phyloP scores from a whole-genome alignment of 2,797 vertebrate genomes.

The Phrynocephalus forsythii region DNA sequence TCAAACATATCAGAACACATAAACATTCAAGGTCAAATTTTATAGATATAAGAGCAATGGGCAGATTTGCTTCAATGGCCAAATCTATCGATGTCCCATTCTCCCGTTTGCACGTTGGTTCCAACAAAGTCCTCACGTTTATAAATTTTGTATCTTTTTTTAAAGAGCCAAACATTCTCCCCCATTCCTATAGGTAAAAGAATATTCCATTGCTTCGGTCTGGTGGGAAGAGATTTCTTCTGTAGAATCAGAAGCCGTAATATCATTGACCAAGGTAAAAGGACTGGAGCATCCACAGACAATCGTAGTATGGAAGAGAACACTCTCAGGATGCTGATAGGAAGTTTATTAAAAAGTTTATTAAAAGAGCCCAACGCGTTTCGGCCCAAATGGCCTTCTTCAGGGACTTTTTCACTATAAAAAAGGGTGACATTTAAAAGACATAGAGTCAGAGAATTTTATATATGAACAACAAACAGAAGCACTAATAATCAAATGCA shows the following conservation, averaged over 20 bases:
- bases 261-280: neutral
- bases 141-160: neutral
- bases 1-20: neutral
- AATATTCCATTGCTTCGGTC: neutral
- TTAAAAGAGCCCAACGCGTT: no score
- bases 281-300: no score
- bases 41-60: neutral
- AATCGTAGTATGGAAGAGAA: no score
- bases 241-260: neutral
- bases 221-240: neutral
- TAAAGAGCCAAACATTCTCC: neutral
- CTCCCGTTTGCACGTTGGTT: no score
- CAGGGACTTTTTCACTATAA: no score
- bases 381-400: no score
- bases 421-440: no score
- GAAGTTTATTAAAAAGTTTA: no score
- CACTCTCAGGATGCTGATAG: no score
- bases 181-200: neutral
- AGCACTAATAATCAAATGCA: no score
- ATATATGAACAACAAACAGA: no score
- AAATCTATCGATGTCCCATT: neutral
- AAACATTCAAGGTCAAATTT: neutral
- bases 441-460: no score
- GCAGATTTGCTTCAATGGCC: neutral
- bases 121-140: neutral